Evolutionary conservation across 2,797 vertebrate genomes (phyloP).

Genomic region (Artibeus jamaicensis): DNA sequence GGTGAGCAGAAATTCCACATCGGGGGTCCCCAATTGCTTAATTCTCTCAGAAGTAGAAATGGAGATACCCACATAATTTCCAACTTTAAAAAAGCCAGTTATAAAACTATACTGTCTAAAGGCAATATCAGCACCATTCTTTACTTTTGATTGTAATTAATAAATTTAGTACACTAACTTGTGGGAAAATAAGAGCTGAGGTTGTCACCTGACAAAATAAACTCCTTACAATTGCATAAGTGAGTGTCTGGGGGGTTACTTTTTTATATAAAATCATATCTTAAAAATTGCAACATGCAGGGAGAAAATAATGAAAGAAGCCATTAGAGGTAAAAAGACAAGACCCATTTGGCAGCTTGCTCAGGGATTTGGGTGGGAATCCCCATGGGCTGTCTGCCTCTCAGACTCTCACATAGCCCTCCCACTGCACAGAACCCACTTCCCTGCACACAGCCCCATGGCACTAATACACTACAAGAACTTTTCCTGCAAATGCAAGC

Average conservation of each 20-base stretch:
- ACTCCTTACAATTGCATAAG: not conserved
- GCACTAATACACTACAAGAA: not conserved
- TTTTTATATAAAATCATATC: not conserved
- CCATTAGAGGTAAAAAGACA: not conserved
- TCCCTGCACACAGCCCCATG: not conserved
- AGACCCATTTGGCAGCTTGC: no score
- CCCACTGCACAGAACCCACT: not conserved
- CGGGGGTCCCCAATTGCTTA: not conserved
- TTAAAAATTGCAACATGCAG: not conserved
- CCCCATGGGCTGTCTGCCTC: not conserved
- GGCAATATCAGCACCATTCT: not conserved
- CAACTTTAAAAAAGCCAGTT: not conserved
- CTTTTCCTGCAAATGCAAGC: not conserved
- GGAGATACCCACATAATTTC: not conserved
- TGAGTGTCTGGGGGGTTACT: not conserved
- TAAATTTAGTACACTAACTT: not conserved
- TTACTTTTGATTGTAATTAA: not conserved
- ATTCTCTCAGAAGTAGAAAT: not conserved
- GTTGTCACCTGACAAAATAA: not conserved
- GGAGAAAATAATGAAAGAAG: not conserved
- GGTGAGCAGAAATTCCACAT: not conserved
- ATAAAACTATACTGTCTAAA: not conserved
- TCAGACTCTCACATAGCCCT: accelerated
- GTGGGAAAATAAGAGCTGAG: not conserved
- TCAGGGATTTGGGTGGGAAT: not conserved